These are phyloP conservation scores for Rynchops niger DNA, from an alignment of 2,113 vertebrate genomes.

Conservation along the genomic window DNA sequence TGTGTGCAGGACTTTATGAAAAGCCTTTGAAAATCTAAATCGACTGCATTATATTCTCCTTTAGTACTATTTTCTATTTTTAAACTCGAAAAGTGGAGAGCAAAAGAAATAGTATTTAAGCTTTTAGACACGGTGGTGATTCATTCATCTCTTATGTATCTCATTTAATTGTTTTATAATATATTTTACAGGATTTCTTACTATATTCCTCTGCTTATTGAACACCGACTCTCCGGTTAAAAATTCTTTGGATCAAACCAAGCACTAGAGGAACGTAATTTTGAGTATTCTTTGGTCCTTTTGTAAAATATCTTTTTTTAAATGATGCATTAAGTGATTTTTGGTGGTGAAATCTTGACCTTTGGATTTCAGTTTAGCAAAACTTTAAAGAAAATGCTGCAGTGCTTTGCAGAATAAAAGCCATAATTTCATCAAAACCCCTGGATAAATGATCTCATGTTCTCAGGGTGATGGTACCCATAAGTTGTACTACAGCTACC, in stretches of 20 bases:
- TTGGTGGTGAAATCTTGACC: not conserved
- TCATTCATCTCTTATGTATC: not conserved
- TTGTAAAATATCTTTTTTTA: not conserved
- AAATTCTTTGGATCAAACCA: not conserved
- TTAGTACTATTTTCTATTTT: not conserved
- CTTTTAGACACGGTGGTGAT: not conserved
- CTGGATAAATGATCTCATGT: not conserved
- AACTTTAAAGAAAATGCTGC: not conserved
- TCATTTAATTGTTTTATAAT: not conserved
- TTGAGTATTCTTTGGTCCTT: not conserved
- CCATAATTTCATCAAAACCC: not conserved
- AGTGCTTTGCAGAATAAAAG: not conserved
- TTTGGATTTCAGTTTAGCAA: not conserved
- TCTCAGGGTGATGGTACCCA: not conserved
- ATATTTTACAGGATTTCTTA: not conserved
- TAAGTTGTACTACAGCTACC: not conserved
- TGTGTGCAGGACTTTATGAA: not conserved
- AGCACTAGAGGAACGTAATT: not conserved
- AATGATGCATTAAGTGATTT: not conserved
- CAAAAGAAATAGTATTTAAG: not conserved
- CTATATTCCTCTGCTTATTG: not conserved
- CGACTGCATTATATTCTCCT: not conserved
- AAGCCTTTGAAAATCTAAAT: conserved; percentile 1
- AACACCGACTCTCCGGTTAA: not conserved
- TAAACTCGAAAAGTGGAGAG: not conserved